Evolutionary conservation across 2,797 vertebrate genomes (phyloP).

Genomic region (Rhynchotus rufescens): DNA sequence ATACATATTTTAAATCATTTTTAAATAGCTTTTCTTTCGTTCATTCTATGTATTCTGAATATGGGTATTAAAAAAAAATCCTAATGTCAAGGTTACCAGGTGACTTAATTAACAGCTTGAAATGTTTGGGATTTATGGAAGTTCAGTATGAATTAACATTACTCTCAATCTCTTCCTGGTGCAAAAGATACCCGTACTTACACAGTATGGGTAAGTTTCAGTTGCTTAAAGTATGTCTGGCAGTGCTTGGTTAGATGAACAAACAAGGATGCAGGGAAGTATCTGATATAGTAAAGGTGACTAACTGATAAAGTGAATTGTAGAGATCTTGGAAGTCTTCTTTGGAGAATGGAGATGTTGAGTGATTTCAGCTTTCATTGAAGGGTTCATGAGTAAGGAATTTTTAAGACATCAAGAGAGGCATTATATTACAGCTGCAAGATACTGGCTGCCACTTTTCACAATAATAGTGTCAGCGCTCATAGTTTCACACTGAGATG

Average conservation of each 20-base stretch:
- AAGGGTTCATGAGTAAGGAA: not conserved
- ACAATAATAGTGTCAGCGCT: not conserved
- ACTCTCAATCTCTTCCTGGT: not conserved
- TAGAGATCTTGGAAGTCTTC: not conserved
- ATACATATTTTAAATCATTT: not conserved
- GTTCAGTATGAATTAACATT: not conserved
- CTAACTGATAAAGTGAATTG: not conserved
- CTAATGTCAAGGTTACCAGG: not conserved
- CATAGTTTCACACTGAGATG: not conserved
- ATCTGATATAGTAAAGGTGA: not conserved
- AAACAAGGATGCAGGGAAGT: not conserved
- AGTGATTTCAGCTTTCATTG: not conserved
- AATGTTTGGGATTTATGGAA: not conserved
- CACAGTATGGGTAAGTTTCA: not conserved
- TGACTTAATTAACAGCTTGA: not conserved
- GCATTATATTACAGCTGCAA: not conserved
- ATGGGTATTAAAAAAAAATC: not conserved
- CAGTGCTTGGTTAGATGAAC: not conserved
- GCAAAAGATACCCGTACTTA: not conserved
- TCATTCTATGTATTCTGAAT: not conserved
- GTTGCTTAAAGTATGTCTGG: not conserved
- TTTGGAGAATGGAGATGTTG: not conserved
- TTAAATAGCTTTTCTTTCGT: not conserved
- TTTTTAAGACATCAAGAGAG: accelerated
- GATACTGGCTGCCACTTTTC: not conserved